Percentiles rank a stretch among this genome's conserved stretches.
Conservation (phyloP, 2,888 invertebrate genomes). For the Scelioninae gen. 1 region DNA sequence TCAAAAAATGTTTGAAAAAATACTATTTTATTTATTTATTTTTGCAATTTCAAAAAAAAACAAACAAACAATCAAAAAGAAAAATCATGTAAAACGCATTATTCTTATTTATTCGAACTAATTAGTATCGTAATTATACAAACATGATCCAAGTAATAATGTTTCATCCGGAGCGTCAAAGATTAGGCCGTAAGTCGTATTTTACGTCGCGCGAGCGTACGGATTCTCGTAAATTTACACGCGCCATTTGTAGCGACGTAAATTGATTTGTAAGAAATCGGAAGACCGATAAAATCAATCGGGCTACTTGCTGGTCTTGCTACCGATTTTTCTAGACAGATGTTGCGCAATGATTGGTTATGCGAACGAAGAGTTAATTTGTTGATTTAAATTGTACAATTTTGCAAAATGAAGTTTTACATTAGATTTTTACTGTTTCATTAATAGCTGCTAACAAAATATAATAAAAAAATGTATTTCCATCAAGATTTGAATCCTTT, state of each 20-base stretch:
- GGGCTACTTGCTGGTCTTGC: constrained; percentile 25
- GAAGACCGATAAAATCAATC: constrained; percentile 45
- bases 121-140: constrained; percentile 27
- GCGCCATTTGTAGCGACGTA: constrained; percentile 22
- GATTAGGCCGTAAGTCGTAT: constrained; percentile 28
- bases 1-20: no score
- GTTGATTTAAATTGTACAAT: no score
- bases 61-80: no score
- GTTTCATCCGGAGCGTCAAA: constrained; percentile 32
- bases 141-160: constrained; percentile 8
- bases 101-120: constrained; percentile 3
- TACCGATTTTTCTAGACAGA: constrained; percentile 31
- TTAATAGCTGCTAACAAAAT: no score
- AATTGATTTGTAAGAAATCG: constrained; percentile 64
- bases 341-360: constrained; percentile 72
- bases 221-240: constrained; percentile 42
- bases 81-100: no score
- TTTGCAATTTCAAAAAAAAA: no score
- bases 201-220: constrained; percentile 11
- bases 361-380: constrained; percentile 64
- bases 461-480: no score
- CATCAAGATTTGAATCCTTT: no score
- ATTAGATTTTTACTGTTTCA: no score
- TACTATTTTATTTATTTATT: no score
- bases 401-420: no score